These are phyloP conservation scores for Andricus grossulariae DNA, from an alignment of 1,140 invertebrate genomes.

Conservation along the genomic window DNA sequence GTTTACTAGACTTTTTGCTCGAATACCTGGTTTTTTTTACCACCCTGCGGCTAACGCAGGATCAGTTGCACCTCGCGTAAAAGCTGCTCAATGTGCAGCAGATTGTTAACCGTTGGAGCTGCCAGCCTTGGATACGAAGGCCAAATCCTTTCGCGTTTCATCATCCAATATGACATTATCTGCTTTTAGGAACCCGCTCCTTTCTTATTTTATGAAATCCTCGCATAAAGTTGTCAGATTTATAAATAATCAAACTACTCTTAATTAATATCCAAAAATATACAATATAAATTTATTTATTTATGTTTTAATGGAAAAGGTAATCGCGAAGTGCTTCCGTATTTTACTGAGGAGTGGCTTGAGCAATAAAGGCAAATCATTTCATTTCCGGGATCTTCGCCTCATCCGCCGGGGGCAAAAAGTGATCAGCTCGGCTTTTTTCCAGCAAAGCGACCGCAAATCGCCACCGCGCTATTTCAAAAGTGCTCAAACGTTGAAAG, in stretches of 20 bases:
- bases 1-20: background rate
- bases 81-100: constrained; percentile 33
- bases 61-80: constrained; percentile 33
- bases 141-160: constrained; percentile 66
- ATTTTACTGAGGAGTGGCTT: no score
- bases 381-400: background rate
- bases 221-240: background rate
- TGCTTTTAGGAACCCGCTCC: constrained; percentile 17
- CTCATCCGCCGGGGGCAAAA: background rate
- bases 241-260: background rate
- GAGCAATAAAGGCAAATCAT: background rate
- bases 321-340: no score
- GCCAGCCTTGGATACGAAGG: constrained; percentile 63
- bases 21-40: background rate
- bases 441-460: background rate
- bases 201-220: constrained; percentile 5
- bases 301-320: no score
- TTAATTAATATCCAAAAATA: background rate
- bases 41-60: background rate
- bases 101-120: constrained; percentile 40
- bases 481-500: constrained; percentile 60
- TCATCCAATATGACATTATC: constrained; percentile 47
- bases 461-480: constrained; percentile 49
- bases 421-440: constrained; percentile 19
- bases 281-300: no score